Evolutionary conservation across 2,797 vertebrate species (phyloP).

Genomic region (Mus minutoides): DNA sequence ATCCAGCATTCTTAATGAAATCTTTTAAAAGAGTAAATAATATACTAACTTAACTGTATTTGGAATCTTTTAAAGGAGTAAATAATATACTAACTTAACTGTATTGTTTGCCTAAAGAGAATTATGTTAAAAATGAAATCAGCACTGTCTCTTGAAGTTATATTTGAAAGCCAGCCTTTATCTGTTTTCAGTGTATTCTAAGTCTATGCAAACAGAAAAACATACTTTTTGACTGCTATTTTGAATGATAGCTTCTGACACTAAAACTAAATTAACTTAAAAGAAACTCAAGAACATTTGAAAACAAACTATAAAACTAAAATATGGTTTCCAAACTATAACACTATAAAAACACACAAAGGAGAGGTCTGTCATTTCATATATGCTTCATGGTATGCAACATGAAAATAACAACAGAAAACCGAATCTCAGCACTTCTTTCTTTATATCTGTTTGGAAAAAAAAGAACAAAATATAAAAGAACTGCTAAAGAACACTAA

Average conservation of each 20-base stretch:
- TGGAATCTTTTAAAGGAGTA: constrained; percentile 25
- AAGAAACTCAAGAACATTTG: constrained; percentile 45
- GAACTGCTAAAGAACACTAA: not conserved
- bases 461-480: constrained; percentile 48
- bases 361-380: constrained; percentile 28
- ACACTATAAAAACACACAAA: constrained; percentile 45
- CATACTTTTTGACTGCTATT: constrained; percentile 11
- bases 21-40: constrained; percentile 25
- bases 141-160: constrained; percentile 24
- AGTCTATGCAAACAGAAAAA: constrained; percentile 12
- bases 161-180: not conserved
- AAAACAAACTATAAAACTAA: constrained; percentile 41
- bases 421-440: constrained; percentile 31
- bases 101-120: constrained; percentile 10
- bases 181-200: constrained; percentile 56
- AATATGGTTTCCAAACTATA: constrained; percentile 45
- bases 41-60: not conserved
- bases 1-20: constrained; percentile 41
- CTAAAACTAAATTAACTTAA: constrained; percentile 49
- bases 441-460: not conserved
- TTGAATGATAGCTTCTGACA: constrained; percentile 51
- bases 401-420: constrained; percentile 50
- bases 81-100: constrained; percentile 28
- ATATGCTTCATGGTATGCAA: constrained; percentile 22
- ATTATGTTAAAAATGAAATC: constrained; percentile 45